Conservation (phyloP, 2,113 vertebrate species). For the Urocitellus parryii region DNA sequence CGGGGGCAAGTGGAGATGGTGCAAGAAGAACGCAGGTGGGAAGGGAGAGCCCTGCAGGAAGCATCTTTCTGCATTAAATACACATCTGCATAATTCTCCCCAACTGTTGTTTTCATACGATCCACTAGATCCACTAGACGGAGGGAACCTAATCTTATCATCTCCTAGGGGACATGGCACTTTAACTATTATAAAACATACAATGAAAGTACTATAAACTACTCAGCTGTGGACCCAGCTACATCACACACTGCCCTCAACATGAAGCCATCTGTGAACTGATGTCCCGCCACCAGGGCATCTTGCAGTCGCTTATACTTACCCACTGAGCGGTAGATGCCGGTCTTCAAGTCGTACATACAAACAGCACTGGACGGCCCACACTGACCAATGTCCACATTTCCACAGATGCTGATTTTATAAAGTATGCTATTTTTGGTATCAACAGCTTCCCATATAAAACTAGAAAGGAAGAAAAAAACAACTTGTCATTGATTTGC, state of each 20-base stretch:
- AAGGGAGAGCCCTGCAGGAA: not conserved
- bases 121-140: no score
- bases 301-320: conserved; percentile 81
- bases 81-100: not conserved
- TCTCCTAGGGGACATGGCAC: not conserved
- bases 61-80: not conserved
- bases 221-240: not conserved
- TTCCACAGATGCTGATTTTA: conserved; percentile 91
- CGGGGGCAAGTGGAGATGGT: not conserved
- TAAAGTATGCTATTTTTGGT: conserved; percentile 88
- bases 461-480: conserved; percentile 87
- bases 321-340: conserved; percentile 89
- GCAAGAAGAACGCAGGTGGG: not conserved
- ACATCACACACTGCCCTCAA: fast-evolving
- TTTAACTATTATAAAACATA: not conserved
- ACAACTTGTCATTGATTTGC: conserved; percentile 44
- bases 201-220: not conserved
- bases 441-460: conserved; percentile 95
- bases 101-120: fast-evolving
- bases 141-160: not conserved
- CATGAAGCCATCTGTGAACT: no score
- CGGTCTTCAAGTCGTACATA: conserved; percentile 76
- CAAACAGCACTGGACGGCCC: conserved; percentile 88
- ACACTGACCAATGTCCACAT: conserved; percentile 85
- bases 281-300: fast-evolving